A percentile compares a stretch with the other conserved stretches of the same genome.
phyloP scores from a whole-genome alignment of 2,797 vertebrate species.

The Microctenopoma steveboyesi region DNA sequence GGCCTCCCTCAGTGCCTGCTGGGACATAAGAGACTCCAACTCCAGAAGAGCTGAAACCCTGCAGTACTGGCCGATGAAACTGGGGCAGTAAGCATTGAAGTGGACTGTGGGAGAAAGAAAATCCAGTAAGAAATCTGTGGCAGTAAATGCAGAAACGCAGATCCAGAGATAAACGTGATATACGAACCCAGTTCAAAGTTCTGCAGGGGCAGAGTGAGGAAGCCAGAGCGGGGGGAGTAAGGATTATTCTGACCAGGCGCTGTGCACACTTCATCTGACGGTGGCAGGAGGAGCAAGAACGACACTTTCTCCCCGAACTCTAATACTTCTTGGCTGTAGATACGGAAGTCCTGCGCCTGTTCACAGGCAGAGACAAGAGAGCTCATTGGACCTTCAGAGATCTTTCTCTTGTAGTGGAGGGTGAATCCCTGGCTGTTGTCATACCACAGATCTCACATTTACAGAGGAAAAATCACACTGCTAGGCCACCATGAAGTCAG shows the following conservation, averaged over 20 bases:
- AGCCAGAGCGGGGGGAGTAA: constrained; percentile 87
- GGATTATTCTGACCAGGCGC: constrained; percentile 92
- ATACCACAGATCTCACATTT: constrained; percentile 17
- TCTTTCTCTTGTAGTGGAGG: neutral
- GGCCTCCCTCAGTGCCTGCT: constrained; percentile 91
- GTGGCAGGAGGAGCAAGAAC: constrained; percentile 90
- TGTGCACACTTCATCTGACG: constrained; percentile 91
- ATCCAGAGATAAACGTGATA: neutral
- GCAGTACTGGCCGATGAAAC: constrained; percentile 91
- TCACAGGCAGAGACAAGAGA: constrained; percentile 29
- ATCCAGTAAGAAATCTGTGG: neutral
- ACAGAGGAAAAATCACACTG: neutral
- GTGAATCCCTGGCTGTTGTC: neutral
- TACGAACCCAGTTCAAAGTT: constrained; percentile 92
- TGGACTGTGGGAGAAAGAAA: constrained; percentile 81
- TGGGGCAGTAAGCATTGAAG: constrained; percentile 87
- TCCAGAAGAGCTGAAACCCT: constrained; percentile 89
- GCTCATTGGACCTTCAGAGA: neutral
- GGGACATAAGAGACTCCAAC: constrained; percentile 91
- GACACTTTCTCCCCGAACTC: constrained; percentile 91
- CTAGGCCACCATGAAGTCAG: constrained; percentile 24
- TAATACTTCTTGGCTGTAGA: constrained; percentile 92
- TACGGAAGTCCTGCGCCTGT: constrained; percentile 90
- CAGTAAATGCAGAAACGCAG: constrained; percentile 11
- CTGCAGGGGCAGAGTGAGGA: constrained; percentile 91